Base-by-base conservation (phyloP, 2,888 invertebrate species). In the Pollenia angustigena region DNA sequence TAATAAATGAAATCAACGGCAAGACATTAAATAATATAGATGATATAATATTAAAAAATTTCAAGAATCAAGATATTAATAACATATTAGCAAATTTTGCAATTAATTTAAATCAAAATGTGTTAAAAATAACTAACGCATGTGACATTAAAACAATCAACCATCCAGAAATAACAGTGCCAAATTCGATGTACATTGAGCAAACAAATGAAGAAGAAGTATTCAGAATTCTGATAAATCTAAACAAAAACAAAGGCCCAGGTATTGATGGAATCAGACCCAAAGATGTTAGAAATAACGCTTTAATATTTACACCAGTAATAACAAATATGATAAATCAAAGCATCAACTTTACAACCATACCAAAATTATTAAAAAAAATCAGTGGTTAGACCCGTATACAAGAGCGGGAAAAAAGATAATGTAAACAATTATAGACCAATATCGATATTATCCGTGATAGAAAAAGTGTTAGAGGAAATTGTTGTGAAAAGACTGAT, bases 261-360 rank as follows among this genome's bases (percentile, higher is more conserved):
- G 52, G 16, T 54, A 46, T 54, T n/a, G 52, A n/a, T 11, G 52
- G 52, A n/a, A 54, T 54, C 32, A 32, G 48, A 48, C 52, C 52
- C 18, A 56, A 56, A 11, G 56, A 16, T 11, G 16, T 56, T 1
- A 56, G 16, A 23, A 18, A 56, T 18, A 56, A 56, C n/a, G 56
- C 18, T 7, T 3, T 23, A 18, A 56, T 56, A 8, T 11, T 56
- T 1, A 16, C 56, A 56, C 16, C 56, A 18, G 9, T 56, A 56
- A 56, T 56, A 4, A 56, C 56, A 12, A 50, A 12, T 6, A 11
- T 50, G 11, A 50, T 50, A 12, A 50, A 50, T 50, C 50, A 50
- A 50, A 50, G 50, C 4, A 50, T 50, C 1, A 50, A 2, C n/a
- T 14, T 6, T 12, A 4, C 50, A 12, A 14, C 6, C 6, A 50